Evolutionary conservation across 2,888 invertebrate species (phyloP).

Genomic region (Trimorus sp.): DNA sequence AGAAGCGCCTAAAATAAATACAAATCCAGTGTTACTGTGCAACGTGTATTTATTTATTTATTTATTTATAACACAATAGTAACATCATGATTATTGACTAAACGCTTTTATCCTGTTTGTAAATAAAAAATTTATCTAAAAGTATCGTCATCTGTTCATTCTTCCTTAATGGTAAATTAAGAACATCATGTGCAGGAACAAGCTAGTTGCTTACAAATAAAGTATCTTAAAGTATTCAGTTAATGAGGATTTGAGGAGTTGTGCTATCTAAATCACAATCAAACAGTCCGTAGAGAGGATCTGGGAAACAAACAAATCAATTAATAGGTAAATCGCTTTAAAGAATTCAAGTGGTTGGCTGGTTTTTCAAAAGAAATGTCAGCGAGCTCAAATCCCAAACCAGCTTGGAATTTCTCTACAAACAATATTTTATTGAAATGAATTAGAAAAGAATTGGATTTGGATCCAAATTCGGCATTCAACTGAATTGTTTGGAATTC

Average conservation of each 20-base stretch:
- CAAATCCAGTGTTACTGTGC: slow-evolving; percentile 45
- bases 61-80: slow-evolving; percentile 57
- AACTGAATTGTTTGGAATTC: no score
- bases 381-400: no score
- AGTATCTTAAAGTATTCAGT: slow-evolving; percentile 4
- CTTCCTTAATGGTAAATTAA: slow-evolving; percentile 7
- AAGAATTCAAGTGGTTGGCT: no score
- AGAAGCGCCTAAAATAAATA: slow-evolving; percentile 52
- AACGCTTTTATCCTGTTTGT: slow-evolving; percentile 61
- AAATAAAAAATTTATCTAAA: slow-evolving; percentile 62
- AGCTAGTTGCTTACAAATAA: slow-evolving; percentile 14
- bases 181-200: slow-evolving; percentile 7
- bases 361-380: no score
- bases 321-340: no score
- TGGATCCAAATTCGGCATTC: no score
- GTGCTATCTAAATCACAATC: slow-evolving; percentile 34
- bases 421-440: no score
- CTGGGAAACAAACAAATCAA: slow-evolving; percentile 8
- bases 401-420: no score
- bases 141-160: slow-evolving; percentile 20
- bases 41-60: slow-evolving; percentile 62
- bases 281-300: slow-evolving; percentile 29
- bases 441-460: no score
- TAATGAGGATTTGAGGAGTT: slow-evolving; percentile 17
- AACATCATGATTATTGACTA: slow-evolving; percentile 47